Evolutionary conservation across 2,888 invertebrate genomes (phyloP).

Genomic region (Drosophila stalkeri): DNA sequence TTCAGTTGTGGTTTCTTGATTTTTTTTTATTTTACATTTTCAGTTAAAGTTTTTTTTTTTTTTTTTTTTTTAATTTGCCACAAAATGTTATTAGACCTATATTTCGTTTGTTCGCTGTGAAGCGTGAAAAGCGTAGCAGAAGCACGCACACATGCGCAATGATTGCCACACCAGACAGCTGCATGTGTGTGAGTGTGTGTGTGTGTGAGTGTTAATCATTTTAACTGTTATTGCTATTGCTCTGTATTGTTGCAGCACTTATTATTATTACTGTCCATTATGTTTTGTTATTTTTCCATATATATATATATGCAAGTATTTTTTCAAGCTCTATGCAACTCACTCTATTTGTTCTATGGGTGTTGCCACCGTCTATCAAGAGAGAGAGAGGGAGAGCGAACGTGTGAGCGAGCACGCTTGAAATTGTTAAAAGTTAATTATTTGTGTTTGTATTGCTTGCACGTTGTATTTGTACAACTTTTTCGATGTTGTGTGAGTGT

Average conservation of each 20-base stretch:
- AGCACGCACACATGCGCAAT: slow-evolving; percentile 77
- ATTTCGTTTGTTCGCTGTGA: slow-evolving; percentile 40
- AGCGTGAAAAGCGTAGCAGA: slow-evolving; percentile 67
- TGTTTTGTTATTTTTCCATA: slow-evolving; percentile 30
- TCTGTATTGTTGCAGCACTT: slow-evolving; percentile 19
- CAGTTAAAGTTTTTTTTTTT: background rate
- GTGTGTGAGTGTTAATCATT: slow-evolving; percentile 61
- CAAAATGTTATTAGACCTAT: slow-evolving; percentile 61
- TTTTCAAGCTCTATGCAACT: slow-evolving; percentile 43
- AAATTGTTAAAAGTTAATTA: slow-evolving; percentile 77
- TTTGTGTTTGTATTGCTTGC: slow-evolving; percentile 74
- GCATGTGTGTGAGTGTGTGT: slow-evolving; percentile 10
- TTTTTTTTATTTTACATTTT: slow-evolving; percentile 12
- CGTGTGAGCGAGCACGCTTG: slow-evolving; percentile 11
- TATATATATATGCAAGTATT: slow-evolving; percentile 1
- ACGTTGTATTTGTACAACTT: slow-evolving; percentile 75
- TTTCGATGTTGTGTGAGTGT: slow-evolving; percentile 41
- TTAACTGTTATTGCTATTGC: slow-evolving; percentile 66
- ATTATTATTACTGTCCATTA: slow-evolving; percentile 52
- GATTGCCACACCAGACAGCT: slow-evolving; percentile 32
- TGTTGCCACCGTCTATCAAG: slow-evolving; percentile 34
- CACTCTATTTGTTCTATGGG: slow-evolving; percentile 68
- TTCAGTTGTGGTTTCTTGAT: slow-evolving; percentile 24
- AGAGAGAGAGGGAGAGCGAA: slow-evolving; percentile 13
- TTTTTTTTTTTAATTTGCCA: slow-evolving; percentile 48